These are phyloP conservation scores for Beris chalybata DNA, from an alignment of 2,888 invertebrate species.

Conservation along the genomic window DNA sequence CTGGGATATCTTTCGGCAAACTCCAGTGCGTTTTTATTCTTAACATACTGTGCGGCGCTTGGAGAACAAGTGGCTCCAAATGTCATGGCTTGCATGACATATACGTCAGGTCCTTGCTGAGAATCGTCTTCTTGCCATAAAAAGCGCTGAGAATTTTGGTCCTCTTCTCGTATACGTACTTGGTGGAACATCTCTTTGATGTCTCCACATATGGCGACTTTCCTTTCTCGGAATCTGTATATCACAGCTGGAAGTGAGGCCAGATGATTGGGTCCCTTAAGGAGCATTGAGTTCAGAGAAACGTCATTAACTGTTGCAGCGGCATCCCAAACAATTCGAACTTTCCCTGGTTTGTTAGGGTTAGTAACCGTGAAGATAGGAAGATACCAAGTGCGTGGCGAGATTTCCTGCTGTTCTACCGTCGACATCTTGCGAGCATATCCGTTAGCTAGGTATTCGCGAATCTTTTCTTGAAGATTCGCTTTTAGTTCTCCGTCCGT, in stretches of 20 bases:
- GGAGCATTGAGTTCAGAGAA: constrained; percentile 45
- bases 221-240: constrained; percentile 48
- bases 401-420: constrained; percentile 32
- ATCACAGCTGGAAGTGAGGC: constrained; percentile 47
- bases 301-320: constrained; percentile 43
- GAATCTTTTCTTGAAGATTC: constrained; percentile 35
- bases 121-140: constrained; percentile 42
- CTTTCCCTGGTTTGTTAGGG: constrained; percentile 43
- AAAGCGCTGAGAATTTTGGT: constrained; percentile 45
- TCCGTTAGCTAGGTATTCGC: constrained; percentile 39
- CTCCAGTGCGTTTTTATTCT: constrained; percentile 37
- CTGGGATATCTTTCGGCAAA: constrained; percentile 35
- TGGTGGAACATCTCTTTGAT: constrained; percentile 44
- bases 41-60: constrained; percentile 37
- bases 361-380: constrained; percentile 44
- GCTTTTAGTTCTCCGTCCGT: constrained; percentile 34
- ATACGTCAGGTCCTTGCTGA: constrained; percentile 33
- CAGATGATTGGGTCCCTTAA: constrained; percentile 47
- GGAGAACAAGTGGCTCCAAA: constrained; percentile 41
- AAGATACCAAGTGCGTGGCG: constrained; percentile 42
- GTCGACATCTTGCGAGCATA: constrained; percentile 38
- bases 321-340: constrained; percentile 48
- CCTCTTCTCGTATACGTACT: constrained; percentile 41
- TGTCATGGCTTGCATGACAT: constrained; percentile 40
- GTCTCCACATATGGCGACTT: constrained; percentile 47